Evolutionary conservation across 1,140 invertebrate genomes (phyloP).

Genomic region (Pseudomyrmex sp.): DNA sequence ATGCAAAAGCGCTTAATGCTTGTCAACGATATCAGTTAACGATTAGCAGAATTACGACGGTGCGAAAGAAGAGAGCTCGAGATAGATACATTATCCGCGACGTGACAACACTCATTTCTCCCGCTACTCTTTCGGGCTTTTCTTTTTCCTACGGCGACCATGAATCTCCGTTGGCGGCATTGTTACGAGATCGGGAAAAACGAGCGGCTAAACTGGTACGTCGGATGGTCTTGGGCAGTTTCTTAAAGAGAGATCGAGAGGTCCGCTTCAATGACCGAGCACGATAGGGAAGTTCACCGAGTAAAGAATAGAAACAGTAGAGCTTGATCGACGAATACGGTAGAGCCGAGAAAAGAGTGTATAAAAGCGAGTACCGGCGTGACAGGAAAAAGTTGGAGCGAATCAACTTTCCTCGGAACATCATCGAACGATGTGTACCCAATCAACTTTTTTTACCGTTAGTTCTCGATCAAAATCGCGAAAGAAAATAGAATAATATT

Average conservation of each 20-base stretch:
- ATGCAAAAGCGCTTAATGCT: slow-evolving; percentile 39
- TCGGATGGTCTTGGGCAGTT: slow-evolving; percentile 57
- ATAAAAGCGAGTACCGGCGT: slow-evolving; percentile 6
- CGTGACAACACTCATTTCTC: slow-evolving; percentile 54
- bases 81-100: slow-evolving; percentile 52
- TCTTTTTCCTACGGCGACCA: slow-evolving; percentile 44
- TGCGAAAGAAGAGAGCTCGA: neutral
- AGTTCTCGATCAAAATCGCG: neutral
- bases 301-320: slow-evolving; percentile 59
- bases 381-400: neutral
- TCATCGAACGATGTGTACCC: neutral
- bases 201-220: slow-evolving; percentile 57
- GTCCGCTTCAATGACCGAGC: slow-evolving; percentile 58
- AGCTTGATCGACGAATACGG: slow-evolving; percentile 28
- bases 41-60: slow-evolving; percentile 42
- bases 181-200: slow-evolving; percentile 67
- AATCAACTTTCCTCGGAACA: slow-evolving; percentile 15
- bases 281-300: slow-evolving; percentile 44
- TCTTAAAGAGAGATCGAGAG: slow-evolving; percentile 54
- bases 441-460: neutral
- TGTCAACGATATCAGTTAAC: slow-evolving; percentile 30
- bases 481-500: slow-evolving; percentile 9
- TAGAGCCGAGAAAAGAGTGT: neutral
- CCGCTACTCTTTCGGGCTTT: slow-evolving; percentile 16
- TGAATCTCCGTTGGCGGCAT: slow-evolving; percentile 67